These are phyloP conservation scores for Ctena decussata DNA, from an alignment of 2,888 invertebrate genomes.

Conservation along the genomic window DNA sequence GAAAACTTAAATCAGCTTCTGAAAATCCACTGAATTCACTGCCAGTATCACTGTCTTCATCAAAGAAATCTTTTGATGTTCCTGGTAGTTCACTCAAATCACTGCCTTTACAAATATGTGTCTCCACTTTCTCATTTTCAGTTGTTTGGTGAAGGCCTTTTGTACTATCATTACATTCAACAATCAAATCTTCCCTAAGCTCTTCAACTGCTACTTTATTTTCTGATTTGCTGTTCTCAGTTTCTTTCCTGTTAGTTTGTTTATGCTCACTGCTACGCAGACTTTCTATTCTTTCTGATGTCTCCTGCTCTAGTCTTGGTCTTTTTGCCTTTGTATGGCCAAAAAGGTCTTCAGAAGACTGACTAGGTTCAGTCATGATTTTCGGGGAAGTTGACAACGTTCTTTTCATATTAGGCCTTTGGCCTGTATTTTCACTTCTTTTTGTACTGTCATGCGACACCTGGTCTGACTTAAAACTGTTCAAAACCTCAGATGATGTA, in stretches of 20 bases:
- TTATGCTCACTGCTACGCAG: no score
- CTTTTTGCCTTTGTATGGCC: background rate
- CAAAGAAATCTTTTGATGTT: background rate
- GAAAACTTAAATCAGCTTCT: conserved; percentile 43
- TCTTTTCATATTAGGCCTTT: conserved; percentile 14
- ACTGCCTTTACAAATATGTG: no score
- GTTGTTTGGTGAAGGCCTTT: no score
- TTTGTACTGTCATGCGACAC: background rate
- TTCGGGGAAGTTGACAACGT: conserved; percentile 5
- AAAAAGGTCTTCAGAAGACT: background rate
- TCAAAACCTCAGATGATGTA: no score
- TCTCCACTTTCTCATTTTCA: no score
- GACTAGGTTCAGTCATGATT: background rate
- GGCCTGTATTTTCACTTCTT: background rate
- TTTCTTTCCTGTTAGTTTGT: no score
- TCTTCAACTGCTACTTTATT: no score
- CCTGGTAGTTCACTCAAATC: background rate
- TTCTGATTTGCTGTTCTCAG: no score
- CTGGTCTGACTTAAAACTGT: background rate
- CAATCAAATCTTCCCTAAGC: no score
- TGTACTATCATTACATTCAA: no score
- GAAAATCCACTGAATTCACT: conserved; percentile 67
- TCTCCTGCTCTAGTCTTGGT: background rate
- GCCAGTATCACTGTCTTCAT: conserved; percentile 32
- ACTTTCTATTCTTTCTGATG: no score